Conservation (phyloP, 2,113 vertebrate genomes). For the Perognathus longimembris region DNA sequence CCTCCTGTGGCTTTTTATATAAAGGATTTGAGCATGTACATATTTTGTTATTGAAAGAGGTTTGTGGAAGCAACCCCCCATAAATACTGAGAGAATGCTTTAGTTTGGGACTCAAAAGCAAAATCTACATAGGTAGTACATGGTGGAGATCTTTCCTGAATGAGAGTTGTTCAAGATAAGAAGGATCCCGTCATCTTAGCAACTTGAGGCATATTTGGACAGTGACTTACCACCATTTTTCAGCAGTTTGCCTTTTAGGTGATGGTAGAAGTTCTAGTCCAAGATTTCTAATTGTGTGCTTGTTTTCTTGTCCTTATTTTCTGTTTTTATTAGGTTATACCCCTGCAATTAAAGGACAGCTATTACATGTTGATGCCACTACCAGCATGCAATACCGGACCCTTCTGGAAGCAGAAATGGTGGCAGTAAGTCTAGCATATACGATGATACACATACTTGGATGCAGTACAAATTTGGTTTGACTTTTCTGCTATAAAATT, state of each 20-base stretch:
- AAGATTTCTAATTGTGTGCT: neutral
- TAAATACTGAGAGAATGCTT: neutral
- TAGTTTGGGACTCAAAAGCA: conserved; percentile 1
- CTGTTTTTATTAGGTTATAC: conserved; percentile 90
- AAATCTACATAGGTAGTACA: neutral
- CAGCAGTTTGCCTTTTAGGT: neutral
- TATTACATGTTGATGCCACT: conserved; percentile 97
- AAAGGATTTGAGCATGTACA: neutral
- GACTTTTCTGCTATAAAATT: conserved; percentile 12
- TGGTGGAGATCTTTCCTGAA: conserved; percentile 20
- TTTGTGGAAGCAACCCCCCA: neutral
- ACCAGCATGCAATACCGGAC: conserved; percentile 99
- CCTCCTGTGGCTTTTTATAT: too few relatives aligned
- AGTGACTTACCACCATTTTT: neutral
- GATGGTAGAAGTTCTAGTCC: neutral
- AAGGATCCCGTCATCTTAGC: neutral
- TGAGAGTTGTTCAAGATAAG: neutral
- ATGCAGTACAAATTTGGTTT: neutral
- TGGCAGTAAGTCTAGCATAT: conserved; percentile 92
- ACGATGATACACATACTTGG: neutral
- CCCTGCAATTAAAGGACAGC: conserved; percentile 97
- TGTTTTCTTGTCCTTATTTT: conserved; percentile 41
- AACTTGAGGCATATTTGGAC: neutral
- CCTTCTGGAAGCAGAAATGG: conserved; percentile 98
- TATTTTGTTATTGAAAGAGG: neutral